Evolutionary conservation across 2,113 vertebrate genomes (phyloP), one percentile per base, ranked within the genome.

Genomic region (Abramis brama): DNA sequence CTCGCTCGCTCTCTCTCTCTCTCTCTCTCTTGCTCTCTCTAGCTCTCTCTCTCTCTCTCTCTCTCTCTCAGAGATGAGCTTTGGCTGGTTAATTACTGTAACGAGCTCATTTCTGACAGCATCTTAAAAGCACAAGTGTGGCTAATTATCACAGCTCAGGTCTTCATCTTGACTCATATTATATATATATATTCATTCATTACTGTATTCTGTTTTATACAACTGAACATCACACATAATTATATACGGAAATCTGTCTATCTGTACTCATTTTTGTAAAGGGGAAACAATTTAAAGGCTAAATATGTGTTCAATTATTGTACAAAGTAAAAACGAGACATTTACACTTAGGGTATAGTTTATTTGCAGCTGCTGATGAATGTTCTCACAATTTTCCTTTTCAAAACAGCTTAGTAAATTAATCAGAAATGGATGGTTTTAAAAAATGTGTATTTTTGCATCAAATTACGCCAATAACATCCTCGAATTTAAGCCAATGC

Each of bases 71-170:
- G 71, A 74, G 39, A 74, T 45, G 36, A 45, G 71, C 68, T 47
- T 25, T 68, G 13, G 52, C 66, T 80, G 68, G 47, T 81, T 83
- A 86, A 87, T 84, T 84, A 81, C 55, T 9, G 21, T 82, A 89
- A 87, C 50, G 3, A 87, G 74, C 30, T 57, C 8, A 77, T 84
- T 78, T 87, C 79, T 82, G 13, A 77, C 50, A 80, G 76, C 52
- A 30, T 36, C 79, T 81, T 82, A 45, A 60, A 71, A 62, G 85
- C 81, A 70, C 60, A 55, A n/a, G 0, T 71, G 76, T 82, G 52
- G 68, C 60, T 84, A 66, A 89, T 86, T 50, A 81, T 33, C 79
- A 71, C n/a, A 33, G 71, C 30, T 60, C 33, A 43, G 68, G 30
- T 45, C 80, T 59, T 70, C 47, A 64, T 62, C 57, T 62, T 27